Evolutionary conservation across 2,797 vertebrate species (phyloP).

Genomic region (Cossypha niveicapilla): DNA sequence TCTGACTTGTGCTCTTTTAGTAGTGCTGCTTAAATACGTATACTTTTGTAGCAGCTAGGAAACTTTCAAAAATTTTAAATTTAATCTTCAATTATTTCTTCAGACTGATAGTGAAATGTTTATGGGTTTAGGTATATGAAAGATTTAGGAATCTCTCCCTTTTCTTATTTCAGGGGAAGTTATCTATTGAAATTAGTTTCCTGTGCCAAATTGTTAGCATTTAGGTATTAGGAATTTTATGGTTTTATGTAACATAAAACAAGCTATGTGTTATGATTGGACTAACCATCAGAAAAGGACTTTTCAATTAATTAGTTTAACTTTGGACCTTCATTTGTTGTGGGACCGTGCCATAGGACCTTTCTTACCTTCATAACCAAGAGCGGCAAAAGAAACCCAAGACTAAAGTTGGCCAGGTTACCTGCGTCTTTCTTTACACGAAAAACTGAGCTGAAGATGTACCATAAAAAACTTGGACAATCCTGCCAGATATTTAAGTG

Average conservation of each 20-base stretch:
- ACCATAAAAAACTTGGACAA: background rate
- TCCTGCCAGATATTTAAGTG: background rate
- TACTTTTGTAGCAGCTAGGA: background rate
- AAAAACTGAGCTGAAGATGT: background rate
- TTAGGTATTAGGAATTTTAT: background rate
- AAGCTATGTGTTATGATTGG: background rate
- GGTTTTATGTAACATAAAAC: background rate
- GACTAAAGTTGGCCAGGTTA: background rate
- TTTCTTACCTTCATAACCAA: background rate
- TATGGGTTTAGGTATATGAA: background rate
- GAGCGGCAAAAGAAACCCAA: background rate
- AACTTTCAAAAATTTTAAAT: background rate
- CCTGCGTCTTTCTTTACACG: background rate
- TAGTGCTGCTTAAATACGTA: background rate
- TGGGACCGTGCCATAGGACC: background rate
- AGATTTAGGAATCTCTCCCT: background rate
- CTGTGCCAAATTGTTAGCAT: background rate
- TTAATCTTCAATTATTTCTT: background rate
- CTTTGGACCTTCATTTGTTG: background rate
- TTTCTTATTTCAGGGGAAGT: background rate
- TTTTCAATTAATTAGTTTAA: background rate
- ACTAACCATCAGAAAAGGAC: background rate
- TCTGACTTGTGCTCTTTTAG: background rate
- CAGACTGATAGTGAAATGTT: background rate
- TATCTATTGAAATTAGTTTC: background rate